These are phyloP conservation scores for Protobothrops flavoviridis DNA, from an alignment of 2,113 vertebrate genomes.

Conservation along the genomic window DNA sequence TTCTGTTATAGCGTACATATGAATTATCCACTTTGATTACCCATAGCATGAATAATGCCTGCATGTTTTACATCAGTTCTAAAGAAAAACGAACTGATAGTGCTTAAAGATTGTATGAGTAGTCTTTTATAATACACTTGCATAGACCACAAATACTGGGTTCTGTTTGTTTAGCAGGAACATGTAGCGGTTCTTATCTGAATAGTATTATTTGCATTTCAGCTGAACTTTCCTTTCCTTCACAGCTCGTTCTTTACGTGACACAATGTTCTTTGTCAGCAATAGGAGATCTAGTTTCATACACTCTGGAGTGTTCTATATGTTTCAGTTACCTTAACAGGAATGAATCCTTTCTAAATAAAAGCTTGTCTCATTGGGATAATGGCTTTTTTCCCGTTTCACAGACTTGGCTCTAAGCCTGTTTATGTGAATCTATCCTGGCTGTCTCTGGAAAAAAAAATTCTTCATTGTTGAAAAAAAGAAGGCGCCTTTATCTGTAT, in stretches of 20 bases:
- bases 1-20: conserved; percentile 3
- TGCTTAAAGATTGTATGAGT: background rate
- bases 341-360: background rate
- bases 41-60: background rate
- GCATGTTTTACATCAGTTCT: background rate
- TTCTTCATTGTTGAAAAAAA: background rate
- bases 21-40: background rate
- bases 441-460: background rate
- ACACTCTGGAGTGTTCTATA: background rate
- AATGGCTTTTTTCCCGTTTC: background rate
- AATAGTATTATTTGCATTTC: conserved; percentile 9
- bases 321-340: background rate
- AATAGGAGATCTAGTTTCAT: background rate
- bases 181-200: background rate
- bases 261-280: background rate
- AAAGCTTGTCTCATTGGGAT: background rate
- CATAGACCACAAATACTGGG: background rate
- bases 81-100: background rate
- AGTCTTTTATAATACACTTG: background rate
- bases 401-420: background rate
- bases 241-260: background rate
- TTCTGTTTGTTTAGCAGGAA: background rate
- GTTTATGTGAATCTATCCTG: background rate
- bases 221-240: conserved; percentile 19
- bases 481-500: background rate